Evolutionary conservation across 2,113 vertebrate species (phyloP), one percentile per base, ranked within the genome.

Genomic region (Anser cygnoides): DNA sequence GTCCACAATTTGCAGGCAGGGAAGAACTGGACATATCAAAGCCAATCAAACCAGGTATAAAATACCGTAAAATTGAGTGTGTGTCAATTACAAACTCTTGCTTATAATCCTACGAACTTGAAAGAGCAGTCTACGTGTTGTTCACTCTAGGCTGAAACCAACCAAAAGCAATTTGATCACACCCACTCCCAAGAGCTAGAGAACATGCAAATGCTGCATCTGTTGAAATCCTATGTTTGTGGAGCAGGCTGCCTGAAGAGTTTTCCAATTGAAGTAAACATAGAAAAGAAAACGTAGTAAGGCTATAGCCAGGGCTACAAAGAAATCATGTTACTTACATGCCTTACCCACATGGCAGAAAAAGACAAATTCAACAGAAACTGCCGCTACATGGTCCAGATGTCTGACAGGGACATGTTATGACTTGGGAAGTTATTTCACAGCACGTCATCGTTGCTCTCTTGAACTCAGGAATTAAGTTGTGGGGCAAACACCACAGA

Each of bases 161-260:
- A 83, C 65, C 74, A 89, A 63, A 89, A 92, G 49, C 85, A 96
- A 92, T 70, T 92, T 76, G 70, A 95, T 93, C 89, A 95, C 95
- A 92, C 78, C 82, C 82, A 87, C 89, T 92, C 89, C 41, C 62
- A 82, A 92, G 89, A 91, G 89, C 7, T 49, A 92, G 87, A 91
- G 84, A 97, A 96, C 87, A 95, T 90, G 95, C 89, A 97, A 95
- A 95, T 95, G 35, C 37, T 76, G 67, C 95, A 95, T 96, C 94
- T 97, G 93, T 91, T 91, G 68, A 91, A 95, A 94, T 85, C 58
- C 59, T 73, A 13, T 20, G 17, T 72, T 74, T 75, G 70, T 44
- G 58, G 62, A 92, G 68, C 58, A 94, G 89, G 76, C 52, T 89
- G 80, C 66, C 58, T 95, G 44, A 57, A 78, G 41, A 95, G 33